A percentile compares a stretch with the other conserved stretches of the same genome.
Evolutionary conservation across 2,113 vertebrate genomes (phyloP).

Genomic region (Mus musculus): DNA sequence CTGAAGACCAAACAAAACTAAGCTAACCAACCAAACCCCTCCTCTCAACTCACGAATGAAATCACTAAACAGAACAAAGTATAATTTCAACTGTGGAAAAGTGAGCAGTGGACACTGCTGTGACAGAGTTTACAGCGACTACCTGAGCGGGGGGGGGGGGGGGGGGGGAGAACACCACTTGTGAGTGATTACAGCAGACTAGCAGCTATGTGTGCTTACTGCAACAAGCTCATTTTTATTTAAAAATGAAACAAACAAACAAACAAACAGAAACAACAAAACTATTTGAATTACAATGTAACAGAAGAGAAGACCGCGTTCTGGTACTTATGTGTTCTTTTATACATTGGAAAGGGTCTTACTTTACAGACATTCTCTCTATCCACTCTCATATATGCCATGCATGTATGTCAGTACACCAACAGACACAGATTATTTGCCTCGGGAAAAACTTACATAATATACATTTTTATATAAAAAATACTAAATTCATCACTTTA

Average conservation of each 20-base stretch:
- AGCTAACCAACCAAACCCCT: not conserved
- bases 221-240: not conserved
- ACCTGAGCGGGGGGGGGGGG: not conserved
- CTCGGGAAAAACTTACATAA: slow-evolving; percentile 53
- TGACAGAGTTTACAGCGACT: not conserved
- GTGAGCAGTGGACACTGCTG: not conserved
- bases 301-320: not conserved
- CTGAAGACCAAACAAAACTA: not conserved
- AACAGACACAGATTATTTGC: slow-evolving; percentile 40
- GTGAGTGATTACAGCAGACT: not conserved
- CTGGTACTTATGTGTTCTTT: not conserved
- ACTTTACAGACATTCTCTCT: slow-evolving; percentile 12
- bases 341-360: not conserved
- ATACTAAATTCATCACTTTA: not conserved
- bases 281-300: not conserved
- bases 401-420: not conserved
- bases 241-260: not conserved
- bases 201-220: not conserved
- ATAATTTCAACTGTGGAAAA: not conserved
- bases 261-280: not conserved
- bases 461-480: not conserved
- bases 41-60: not conserved
- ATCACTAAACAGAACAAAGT: not conserved
- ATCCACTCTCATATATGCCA: not conserved
- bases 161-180: too few relatives aligned